A percentile compares a stretch with the other conserved stretches of the same genome.
Conservation (phyloP, 92 coral and sea anemone genomes). For the Porites cylindrica region DNA sequence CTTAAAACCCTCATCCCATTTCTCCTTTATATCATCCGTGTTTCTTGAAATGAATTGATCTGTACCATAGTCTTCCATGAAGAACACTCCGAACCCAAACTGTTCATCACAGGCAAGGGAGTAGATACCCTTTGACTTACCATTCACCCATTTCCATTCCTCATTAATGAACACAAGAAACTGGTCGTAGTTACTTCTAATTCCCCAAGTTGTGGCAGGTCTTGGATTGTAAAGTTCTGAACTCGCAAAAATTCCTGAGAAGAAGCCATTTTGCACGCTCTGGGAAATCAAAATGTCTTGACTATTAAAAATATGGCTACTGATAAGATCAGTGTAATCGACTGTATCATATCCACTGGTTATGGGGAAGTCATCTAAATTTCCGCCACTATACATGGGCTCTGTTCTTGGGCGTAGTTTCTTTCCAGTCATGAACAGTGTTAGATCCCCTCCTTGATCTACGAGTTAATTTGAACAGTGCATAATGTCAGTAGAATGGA, state of each 20-base stretch:
- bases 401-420: background rate
- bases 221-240: background rate
- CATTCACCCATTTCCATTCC: background rate
- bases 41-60: background rate
- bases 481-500: no score
- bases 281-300: background rate
- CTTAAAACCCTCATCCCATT: background rate
- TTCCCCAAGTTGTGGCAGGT: background rate
- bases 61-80: background rate
- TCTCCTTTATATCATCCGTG: background rate
- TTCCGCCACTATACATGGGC: background rate
- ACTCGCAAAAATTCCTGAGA: background rate
- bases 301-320: background rate
- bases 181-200: background rate
- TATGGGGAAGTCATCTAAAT: no score
- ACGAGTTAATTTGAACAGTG: background rate
- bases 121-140: background rate
- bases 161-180: background rate
- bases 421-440: conserved; percentile 21
- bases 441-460: background rate
- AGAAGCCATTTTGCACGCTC: background rate
- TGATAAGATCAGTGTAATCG: background rate
- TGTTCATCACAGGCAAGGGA: conserved; percentile 12
- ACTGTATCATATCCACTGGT: no score
- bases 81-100: conserved; percentile 13